Percentiles rank a stretch among this genome's conserved stretches.
phyloP scores from a whole-genome alignment of 1,140 invertebrate genomes.

The Nasonia vitripennis region DNA sequence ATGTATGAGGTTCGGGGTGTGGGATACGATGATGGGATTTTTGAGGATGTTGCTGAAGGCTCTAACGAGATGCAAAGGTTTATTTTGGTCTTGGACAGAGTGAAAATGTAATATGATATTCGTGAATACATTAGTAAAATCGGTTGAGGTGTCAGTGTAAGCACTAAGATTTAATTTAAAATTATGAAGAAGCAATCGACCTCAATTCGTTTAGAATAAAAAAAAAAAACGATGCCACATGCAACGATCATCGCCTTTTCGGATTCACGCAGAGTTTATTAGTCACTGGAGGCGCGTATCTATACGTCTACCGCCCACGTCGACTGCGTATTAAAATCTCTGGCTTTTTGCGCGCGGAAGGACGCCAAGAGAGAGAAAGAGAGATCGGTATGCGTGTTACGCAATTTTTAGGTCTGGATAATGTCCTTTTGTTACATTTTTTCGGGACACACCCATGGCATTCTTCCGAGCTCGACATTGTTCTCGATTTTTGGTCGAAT shows the following conservation, averaged over 20 bases:
- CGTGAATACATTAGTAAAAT: too few relatives aligned
- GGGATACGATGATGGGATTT: too few relatives aligned
- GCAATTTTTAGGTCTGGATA: background rate
- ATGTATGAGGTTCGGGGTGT: too few relatives aligned
- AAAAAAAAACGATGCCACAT: background rate
- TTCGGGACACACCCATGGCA: background rate
- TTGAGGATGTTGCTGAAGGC: too few relatives aligned
- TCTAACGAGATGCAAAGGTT: too few relatives aligned
- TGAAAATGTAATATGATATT: too few relatives aligned
- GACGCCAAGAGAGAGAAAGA: background rate
- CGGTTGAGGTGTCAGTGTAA: too few relatives aligned
- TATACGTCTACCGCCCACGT: background rate
- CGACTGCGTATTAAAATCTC: background rate
- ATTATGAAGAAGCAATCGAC: conserved; percentile 23
- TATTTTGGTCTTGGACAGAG: too few relatives aligned
- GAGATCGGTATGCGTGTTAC: background rate
- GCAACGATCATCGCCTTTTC: conserved; percentile 19
- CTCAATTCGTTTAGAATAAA: conserved; percentile 5
- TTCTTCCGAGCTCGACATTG: background rate
- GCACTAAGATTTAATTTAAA: background rate
- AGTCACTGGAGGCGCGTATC: conserved; percentile 21
- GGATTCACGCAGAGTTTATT: conserved; percentile 21
- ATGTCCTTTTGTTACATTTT: background rate
- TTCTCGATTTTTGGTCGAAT: background rate
- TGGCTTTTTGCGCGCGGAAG: background rate